Percentiles rank a stretch among this genome's conserved stretches.
These are phyloP conservation scores for Lymantria dispar DNA, from an alignment of 2,888 invertebrate genomes.

Conservation along the genomic window DNA sequence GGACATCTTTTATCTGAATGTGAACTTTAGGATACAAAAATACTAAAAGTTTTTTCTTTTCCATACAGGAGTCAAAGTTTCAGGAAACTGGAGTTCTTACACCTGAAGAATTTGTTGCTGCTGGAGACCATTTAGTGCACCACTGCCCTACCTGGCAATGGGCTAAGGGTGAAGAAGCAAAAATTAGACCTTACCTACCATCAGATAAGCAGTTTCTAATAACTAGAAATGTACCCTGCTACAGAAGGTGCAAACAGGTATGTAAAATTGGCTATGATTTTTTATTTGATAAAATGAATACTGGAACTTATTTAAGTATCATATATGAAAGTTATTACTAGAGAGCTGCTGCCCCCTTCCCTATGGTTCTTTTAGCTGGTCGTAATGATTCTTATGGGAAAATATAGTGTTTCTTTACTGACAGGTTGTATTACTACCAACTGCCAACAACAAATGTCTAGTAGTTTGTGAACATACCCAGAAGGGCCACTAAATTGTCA, in stretches of 20 bases:
- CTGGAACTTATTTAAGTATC: too few species aligned
- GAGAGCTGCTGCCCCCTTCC: too few species aligned
- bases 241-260: slow-evolving; percentile 95
- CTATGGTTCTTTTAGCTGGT: too few species aligned
- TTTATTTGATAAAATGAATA: background rate
- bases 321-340: too few species aligned
- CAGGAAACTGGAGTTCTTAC: slow-evolving; percentile 98
- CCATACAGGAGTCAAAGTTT: slow-evolving; percentile 94
- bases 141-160: slow-evolving; percentile 99
- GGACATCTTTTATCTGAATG: too few species aligned
- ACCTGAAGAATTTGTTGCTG: slow-evolving; percentile 99
- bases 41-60: background rate
- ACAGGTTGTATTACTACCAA: too few species aligned
- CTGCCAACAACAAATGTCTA: too few species aligned
- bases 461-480: too few species aligned
- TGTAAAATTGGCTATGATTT: background rate
- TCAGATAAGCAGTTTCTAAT: slow-evolving; percentile 97
- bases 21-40: too few species aligned
- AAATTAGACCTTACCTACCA: slow-evolving; percentile 94
- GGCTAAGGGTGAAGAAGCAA: slow-evolving; percentile 96
- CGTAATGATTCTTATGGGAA: too few species aligned
- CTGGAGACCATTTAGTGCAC: slow-evolving; percentile 99
- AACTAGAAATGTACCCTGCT: slow-evolving; percentile 98
- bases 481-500: too few species aligned
- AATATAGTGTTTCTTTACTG: too few species aligned